These are phyloP conservation scores for Drosophila bifasciata DNA, from an alignment of 1,140 invertebrate genomes.

Conservation along the genomic window DNA sequence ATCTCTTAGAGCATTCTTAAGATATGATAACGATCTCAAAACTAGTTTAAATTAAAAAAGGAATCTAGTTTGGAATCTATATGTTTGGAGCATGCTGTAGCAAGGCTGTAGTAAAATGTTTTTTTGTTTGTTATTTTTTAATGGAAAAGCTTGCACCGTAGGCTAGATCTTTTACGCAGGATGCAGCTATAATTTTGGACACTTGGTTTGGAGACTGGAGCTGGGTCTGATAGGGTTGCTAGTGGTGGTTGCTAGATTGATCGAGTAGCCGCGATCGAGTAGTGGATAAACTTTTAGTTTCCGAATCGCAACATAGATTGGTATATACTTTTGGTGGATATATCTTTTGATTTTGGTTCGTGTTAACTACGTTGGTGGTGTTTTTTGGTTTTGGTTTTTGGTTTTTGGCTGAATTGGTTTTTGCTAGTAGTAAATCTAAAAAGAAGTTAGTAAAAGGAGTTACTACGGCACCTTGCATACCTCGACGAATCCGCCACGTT, in stretches of 20 bases:
- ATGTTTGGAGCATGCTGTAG: slow-evolving; percentile 36
- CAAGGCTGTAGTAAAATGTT: slow-evolving; percentile 19
- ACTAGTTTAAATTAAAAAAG: neutral
- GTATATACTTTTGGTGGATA: slow-evolving; percentile 3
- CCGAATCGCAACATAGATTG: slow-evolving; percentile 25
- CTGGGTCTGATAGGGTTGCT: slow-evolving; percentile 26
- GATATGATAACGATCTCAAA: slow-evolving; percentile 11
- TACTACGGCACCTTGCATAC: slow-evolving; percentile 91
- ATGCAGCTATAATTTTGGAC: slow-evolving; percentile 52
- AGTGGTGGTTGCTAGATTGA: slow-evolving; percentile 18
- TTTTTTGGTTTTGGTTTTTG: slow-evolving; percentile 40
- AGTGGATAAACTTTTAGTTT: slow-evolving; percentile 39
- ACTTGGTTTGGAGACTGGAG: slow-evolving; percentile 49
- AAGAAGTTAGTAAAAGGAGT: slow-evolving; percentile 84
- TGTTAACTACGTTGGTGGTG: slow-evolving; percentile 66
- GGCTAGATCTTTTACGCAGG: slow-evolving; percentile 20
- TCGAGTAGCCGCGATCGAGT: slow-evolving; percentile 28
- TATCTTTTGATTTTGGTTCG: slow-evolving; percentile 61
- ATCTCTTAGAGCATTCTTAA: slow-evolving; percentile 28
- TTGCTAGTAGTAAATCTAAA: slow-evolving; percentile 84
- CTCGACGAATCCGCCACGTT: slow-evolving; percentile 98
- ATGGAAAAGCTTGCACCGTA: slow-evolving; percentile 21
- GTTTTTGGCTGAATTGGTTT: slow-evolving; percentile 70
- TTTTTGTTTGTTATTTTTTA: slow-evolving; percentile 11
- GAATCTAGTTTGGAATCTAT: slow-evolving; percentile 31